Evolutionary conservation across 2,888 invertebrate genomes (phyloP).

Genomic region (Lampropteryx suffumata): DNA sequence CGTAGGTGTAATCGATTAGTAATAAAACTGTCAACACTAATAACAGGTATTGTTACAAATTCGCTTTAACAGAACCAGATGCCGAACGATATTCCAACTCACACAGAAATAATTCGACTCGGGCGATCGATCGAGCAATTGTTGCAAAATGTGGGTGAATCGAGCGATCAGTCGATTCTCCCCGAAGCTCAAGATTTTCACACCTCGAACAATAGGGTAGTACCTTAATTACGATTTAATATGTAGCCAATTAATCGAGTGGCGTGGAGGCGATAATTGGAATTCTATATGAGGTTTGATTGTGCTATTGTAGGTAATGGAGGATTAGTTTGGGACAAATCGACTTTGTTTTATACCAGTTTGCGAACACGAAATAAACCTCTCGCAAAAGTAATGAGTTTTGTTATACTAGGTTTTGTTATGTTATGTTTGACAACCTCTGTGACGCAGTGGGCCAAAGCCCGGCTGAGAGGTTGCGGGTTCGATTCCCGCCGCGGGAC

Average conservation of each 20-base stretch:
- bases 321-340: constrained; percentile 14
- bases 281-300: constrained; percentile 35
- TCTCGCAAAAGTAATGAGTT: too few relatives aligned
- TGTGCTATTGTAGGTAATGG: constrained; percentile 31
- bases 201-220: constrained; percentile 65
- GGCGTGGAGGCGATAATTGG: constrained; percentile 29
- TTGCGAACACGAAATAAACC: not conserved
- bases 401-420: too few relatives aligned
- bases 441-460: too few relatives aligned
- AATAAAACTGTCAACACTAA: constrained; percentile 47
- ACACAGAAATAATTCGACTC: not conserved
- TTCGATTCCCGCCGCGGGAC: too few relatives aligned
- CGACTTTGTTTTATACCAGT: constrained; percentile 1
- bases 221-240: constrained; percentile 80
- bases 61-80: not conserved
- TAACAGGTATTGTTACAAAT: constrained; percentile 30
- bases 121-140: constrained; percentile 1
- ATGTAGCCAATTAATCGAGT: constrained; percentile 77
- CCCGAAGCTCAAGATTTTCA: constrained; percentile 55
- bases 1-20: constrained; percentile 29
- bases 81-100: not conserved
- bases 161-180: constrained; percentile 43
- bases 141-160: not conserved
- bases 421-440: too few relatives aligned
- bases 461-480: too few relatives aligned